phyloP scores from a whole-genome alignment of 1,140 invertebrate species.

The Hylaeus volcanicus region DNA sequence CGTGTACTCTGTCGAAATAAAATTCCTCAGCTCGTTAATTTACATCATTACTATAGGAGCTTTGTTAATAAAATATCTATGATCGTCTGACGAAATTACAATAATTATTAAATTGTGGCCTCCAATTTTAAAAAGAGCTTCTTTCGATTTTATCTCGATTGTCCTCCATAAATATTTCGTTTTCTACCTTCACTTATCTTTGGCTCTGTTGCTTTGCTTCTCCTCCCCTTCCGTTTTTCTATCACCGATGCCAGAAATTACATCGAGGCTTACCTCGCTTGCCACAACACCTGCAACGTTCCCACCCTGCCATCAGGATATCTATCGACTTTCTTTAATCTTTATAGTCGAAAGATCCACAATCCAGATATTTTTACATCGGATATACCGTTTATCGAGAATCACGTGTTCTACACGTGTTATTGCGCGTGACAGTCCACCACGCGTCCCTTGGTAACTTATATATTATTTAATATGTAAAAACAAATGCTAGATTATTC shows the following conservation, averaged over 20 bases:
- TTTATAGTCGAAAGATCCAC: conserved; percentile 49
- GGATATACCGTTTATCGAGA: neutral
- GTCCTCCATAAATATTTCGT: neutral
- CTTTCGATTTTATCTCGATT: conserved; percentile 32
- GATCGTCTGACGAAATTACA: too few relatives aligned
- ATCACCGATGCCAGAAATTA: conserved; percentile 49
- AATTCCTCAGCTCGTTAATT: too few relatives aligned
- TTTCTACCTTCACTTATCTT: conserved; percentile 5
- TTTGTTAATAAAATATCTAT: too few relatives aligned
- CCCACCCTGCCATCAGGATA: conserved; percentile 30
- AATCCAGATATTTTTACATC: neutral
- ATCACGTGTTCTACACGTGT: neutral
- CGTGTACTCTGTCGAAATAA: too few relatives aligned
- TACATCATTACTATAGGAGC: too few relatives aligned
- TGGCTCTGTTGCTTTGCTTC: conserved; percentile 1
- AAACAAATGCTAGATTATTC: too few relatives aligned
- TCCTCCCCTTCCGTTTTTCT: conserved; percentile 14
- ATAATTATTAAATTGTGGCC: neutral
- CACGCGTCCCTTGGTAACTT: neutral
- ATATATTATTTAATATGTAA: neutral
- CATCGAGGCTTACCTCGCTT: conserved; percentile 45
- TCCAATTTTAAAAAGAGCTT: conserved; percentile 19
- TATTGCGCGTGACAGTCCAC: neutral
- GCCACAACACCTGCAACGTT: conserved; percentile 53
- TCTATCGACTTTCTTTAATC: conserved; percentile 63